phyloP scores from a whole-genome alignment of 2,888 invertebrate species.

The Nineta flava region DNA sequence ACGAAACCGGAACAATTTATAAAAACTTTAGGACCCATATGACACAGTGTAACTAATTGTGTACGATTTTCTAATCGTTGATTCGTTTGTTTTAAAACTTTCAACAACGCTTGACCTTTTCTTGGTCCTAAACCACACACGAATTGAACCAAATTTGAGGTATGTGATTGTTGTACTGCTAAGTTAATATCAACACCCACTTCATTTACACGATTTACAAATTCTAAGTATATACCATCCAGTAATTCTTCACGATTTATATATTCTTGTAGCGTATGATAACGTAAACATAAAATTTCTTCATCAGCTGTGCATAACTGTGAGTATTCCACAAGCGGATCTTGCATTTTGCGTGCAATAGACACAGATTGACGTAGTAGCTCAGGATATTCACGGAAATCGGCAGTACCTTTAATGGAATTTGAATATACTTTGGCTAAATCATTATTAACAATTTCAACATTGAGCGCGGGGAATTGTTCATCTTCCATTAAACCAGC shows the following conservation, averaged over 20 bases:
- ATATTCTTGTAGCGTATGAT: slow-evolving; percentile 74
- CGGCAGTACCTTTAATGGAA: slow-evolving; percentile 69
- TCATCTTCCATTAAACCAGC: slow-evolving; percentile 64
- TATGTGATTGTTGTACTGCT: slow-evolving; percentile 77
- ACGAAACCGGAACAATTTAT: slow-evolving; percentile 99
- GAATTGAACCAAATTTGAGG: slow-evolving; percentile 83
- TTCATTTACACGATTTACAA: slow-evolving; percentile 91
- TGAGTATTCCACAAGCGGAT: slow-evolving; percentile 90
- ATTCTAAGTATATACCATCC: slow-evolving; percentile 74
- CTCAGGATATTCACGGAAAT: slow-evolving; percentile 87
- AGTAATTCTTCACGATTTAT: slow-evolving; percentile 70
- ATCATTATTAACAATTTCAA: slow-evolving; percentile 89
- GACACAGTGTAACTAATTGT: slow-evolving; percentile 86
- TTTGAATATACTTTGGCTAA: slow-evolving; percentile 84
- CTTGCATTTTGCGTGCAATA: slow-evolving; percentile 80
- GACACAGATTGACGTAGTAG: slow-evolving; percentile 86
- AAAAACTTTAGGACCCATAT: slow-evolving; percentile 97
- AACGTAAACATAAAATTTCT: slow-evolving; percentile 87
- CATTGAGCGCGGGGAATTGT: slow-evolving; percentile 71
- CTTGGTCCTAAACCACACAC: slow-evolving; percentile 93
- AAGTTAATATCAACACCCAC: slow-evolving; percentile 95
- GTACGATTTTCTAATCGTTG: slow-evolving; percentile 87
- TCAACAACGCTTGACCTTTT: slow-evolving; percentile 76
- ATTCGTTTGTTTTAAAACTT: slow-evolving; percentile 79
- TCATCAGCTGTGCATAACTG: slow-evolving; percentile 93